A percentile compares a stretch with the other conserved stretches of the same genome.
These are phyloP conservation scores for Micrastur ruficollis DNA, from an alignment of 2,797 vertebrate genomes.

Conservation along the genomic window DNA sequence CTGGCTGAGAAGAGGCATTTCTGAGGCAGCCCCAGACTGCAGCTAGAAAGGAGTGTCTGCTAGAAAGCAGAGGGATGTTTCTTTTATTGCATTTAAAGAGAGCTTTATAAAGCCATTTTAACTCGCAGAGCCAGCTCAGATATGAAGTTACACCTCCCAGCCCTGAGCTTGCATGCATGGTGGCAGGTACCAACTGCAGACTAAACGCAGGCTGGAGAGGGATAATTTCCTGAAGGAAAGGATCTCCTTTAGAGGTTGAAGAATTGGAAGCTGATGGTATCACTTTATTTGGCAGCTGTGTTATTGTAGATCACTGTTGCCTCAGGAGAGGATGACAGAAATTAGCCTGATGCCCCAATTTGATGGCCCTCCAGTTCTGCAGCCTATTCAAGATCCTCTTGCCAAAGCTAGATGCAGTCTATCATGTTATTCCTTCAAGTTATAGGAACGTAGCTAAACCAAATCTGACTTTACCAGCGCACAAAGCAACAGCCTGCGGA, in stretches of 20 bases:
- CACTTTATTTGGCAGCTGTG: not conserved
- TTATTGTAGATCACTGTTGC: not conserved
- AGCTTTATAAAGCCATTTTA: not conserved
- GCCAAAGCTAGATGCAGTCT: not conserved
- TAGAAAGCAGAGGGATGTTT: not conserved
- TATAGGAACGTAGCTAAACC: not conserved
- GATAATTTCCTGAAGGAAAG: slow-evolving; percentile 21
- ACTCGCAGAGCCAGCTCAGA: not conserved
- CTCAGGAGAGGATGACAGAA: not conserved
- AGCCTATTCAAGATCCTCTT: not conserved
- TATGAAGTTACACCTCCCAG: not conserved
- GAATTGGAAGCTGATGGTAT: slow-evolving; percentile 4
- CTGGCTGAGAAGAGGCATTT: not conserved
- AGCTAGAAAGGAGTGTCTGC: not conserved
- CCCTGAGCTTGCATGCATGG: not conserved
- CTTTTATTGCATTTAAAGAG: not conserved
- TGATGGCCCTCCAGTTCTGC: not conserved
- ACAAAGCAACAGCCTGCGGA: not conserved
- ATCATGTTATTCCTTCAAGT: not conserved
- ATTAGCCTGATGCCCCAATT: not conserved
- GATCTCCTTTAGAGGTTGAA: not conserved
- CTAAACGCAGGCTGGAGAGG: not conserved
- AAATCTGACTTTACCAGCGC: not conserved
- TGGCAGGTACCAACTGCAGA: not conserved
- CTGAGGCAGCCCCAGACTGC: not conserved